Evolutionary conservation across 2,888 invertebrate genomes (phyloP).

Genomic region (Leptinotarsa peninsularis): DNA sequence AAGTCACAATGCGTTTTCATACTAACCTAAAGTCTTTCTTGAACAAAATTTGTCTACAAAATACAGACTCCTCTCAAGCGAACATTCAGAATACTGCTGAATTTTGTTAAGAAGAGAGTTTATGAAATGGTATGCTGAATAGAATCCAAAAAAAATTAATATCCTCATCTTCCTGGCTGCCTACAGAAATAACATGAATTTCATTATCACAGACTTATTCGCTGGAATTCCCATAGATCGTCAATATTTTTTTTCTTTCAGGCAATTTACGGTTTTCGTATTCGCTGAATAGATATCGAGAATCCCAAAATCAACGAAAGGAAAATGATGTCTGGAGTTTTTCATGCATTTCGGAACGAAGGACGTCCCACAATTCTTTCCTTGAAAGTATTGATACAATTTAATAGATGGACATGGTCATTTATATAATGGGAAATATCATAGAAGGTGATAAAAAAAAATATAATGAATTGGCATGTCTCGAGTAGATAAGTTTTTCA

Average conservation of each 20-base stretch:
- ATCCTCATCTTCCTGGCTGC: slow-evolving; percentile 16
- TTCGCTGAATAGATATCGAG: neutral
- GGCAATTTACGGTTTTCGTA: slow-evolving; percentile 8
- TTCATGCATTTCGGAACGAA: neutral
- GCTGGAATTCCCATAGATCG: neutral
- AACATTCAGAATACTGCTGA: too few relatives aligned
- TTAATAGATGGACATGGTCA: too few relatives aligned
- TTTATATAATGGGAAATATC: too few relatives aligned
- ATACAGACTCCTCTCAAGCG: too few relatives aligned
- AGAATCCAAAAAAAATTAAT: neutral
- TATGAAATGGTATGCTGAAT: neutral
- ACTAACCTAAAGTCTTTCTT: too few relatives aligned
- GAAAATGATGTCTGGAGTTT: neutral
- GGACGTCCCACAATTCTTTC: too few relatives aligned
- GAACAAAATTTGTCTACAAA: too few relatives aligned
- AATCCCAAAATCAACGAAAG: neutral
- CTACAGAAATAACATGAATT: slow-evolving; percentile 6
- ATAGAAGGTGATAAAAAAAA: too few relatives aligned
- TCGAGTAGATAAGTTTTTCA: too few relatives aligned
- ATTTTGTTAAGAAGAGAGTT: neutral
- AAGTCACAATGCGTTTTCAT: too few relatives aligned
- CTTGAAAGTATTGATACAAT: too few relatives aligned
- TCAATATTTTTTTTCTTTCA: neutral
- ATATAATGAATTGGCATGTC: too few relatives aligned
- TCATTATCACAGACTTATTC: slow-evolving; percentile 6